phyloP scores from a whole-genome alignment of 2,113 vertebrate species.

The Paracanthobrama guichenoti region DNA sequence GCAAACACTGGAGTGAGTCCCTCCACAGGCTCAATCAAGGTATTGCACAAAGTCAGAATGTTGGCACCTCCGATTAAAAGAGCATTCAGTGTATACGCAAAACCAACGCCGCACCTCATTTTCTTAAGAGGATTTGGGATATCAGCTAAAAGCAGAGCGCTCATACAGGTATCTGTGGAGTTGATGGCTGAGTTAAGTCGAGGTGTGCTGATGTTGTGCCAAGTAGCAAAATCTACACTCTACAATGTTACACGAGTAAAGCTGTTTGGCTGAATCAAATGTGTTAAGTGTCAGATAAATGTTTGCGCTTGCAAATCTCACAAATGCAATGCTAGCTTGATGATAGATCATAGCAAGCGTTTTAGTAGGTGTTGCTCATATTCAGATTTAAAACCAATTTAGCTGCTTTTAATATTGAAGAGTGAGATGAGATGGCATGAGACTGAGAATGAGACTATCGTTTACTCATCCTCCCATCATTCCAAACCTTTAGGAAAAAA shows the following conservation, averaged over 20 bases:
- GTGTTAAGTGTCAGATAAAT: conserved; percentile 46
- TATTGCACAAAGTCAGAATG: conserved; percentile 49
- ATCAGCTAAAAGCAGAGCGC: conserved; percentile 63
- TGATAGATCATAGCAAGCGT: not conserved
- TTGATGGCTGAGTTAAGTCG: conserved; percentile 61
- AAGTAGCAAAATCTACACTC: conserved; percentile 35
- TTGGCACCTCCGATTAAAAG: not conserved
- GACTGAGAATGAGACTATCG: not conserved
- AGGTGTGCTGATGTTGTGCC: conserved; percentile 59
- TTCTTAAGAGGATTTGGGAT: conserved; percentile 67
- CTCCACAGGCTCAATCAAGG: conserved; percentile 44
- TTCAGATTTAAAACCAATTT: not conserved
- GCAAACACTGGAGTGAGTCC: conserved; percentile 34
- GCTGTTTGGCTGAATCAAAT: conserved; percentile 52
- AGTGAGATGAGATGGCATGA: not conserved
- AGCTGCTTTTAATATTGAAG: not conserved
- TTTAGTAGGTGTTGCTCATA: not conserved
- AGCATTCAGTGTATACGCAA: conserved; percentile 9
- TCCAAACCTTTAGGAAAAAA: not conserved
- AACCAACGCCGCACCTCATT: conserved; percentile 43
- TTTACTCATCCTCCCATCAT: not conserved
- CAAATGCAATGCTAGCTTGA: not conserved
- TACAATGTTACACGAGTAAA: conserved; percentile 33
- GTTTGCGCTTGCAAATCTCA: not conserved
- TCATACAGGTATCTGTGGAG: conserved; percentile 64